phyloP scores from a whole-genome alignment of 2,888 invertebrate genomes.

The Nomada hirtipes region DNA sequence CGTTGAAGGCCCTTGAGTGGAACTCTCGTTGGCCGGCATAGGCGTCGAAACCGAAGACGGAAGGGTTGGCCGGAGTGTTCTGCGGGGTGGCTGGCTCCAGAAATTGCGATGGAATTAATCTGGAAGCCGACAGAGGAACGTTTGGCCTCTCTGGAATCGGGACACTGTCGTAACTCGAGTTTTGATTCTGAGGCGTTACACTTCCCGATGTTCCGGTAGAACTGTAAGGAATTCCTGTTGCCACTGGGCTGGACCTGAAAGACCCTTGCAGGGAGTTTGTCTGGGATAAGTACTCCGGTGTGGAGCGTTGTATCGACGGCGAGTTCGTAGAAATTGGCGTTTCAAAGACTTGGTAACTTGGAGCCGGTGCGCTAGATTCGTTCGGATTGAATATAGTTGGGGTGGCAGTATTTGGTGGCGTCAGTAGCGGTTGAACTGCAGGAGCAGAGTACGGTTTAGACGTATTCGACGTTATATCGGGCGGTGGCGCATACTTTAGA shows the following conservation, averaged over 20 bases:
- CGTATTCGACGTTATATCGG: constrained; percentile 86
- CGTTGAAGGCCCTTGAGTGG: background rate
- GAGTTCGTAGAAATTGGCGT: constrained; percentile 43
- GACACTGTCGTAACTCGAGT: constrained; percentile 35
- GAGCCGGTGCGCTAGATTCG: constrained; percentile 18
- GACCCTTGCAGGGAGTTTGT: constrained; percentile 70
- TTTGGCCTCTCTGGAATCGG: constrained; percentile 20
- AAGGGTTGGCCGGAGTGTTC: constrained; percentile 80
- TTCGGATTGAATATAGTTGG: constrained; percentile 71
- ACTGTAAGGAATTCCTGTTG: constrained; percentile 34
- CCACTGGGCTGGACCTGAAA: constrained; percentile 71
- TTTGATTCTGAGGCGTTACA: constrained; percentile 47
- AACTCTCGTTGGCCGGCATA: constrained; percentile 62
- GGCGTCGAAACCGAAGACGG: constrained; percentile 72
- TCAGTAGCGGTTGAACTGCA: constrained; percentile 33
- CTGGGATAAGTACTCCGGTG: constrained; percentile 61
- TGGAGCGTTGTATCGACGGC: constrained; percentile 57
- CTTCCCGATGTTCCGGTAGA: constrained; percentile 32
- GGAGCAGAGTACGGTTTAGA: constrained; percentile 63
- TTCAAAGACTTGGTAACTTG: constrained; percentile 22
- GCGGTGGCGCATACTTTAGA: constrained; percentile 91
- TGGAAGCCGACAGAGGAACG: constrained; percentile 61
- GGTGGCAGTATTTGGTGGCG: constrained; percentile 34
- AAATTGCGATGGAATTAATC: constrained; percentile 74
- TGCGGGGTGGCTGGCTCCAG: constrained; percentile 80